Percentiles rank a stretch among this genome's conserved stretches.
Conservation (phyloP, 2,113 vertebrate genomes). For the Rhinolophus ferrumequinum region DNA sequence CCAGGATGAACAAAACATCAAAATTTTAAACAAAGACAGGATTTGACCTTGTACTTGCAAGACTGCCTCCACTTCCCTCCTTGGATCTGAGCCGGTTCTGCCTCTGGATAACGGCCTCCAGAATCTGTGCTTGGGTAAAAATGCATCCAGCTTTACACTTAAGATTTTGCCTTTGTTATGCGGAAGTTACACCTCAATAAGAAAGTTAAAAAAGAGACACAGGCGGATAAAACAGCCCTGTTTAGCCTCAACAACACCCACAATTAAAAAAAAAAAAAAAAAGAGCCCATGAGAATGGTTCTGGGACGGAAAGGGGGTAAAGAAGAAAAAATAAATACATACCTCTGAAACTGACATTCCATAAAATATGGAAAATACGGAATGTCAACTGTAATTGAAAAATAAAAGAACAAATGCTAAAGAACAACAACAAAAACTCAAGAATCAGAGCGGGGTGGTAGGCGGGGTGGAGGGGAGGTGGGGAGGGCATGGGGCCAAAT, state of each 20-base stretch:
- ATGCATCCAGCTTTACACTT: fast-evolving
- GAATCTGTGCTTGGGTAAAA: too few species aligned
- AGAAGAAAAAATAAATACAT: not conserved
- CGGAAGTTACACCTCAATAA: not conserved
- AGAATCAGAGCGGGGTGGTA: not conserved
- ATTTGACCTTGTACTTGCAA: not conserved
- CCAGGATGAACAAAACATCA: not conserved
- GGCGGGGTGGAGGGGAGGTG: too few species aligned
- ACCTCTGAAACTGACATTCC: too few species aligned
- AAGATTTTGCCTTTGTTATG: not conserved
- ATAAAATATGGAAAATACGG: too few species aligned
- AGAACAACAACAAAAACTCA: not conserved
- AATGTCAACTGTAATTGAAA: too few species aligned
- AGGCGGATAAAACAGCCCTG: not conserved
- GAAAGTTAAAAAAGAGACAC: not conserved
- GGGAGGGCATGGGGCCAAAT: too few species aligned
- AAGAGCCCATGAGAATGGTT: not conserved
- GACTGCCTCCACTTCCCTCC: not conserved
- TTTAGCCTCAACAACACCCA: not conserved
- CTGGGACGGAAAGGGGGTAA: not conserved
- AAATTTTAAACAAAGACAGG: not conserved
- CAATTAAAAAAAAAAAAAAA: not conserved
- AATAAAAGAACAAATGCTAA: too few species aligned
- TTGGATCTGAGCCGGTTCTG: too few species aligned
- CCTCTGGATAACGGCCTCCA: too few species aligned